These are phyloP conservation scores for Temnothorax unifasciatus DNA, from an alignment of 2,888 invertebrate species.

Conservation along the genomic window DNA sequence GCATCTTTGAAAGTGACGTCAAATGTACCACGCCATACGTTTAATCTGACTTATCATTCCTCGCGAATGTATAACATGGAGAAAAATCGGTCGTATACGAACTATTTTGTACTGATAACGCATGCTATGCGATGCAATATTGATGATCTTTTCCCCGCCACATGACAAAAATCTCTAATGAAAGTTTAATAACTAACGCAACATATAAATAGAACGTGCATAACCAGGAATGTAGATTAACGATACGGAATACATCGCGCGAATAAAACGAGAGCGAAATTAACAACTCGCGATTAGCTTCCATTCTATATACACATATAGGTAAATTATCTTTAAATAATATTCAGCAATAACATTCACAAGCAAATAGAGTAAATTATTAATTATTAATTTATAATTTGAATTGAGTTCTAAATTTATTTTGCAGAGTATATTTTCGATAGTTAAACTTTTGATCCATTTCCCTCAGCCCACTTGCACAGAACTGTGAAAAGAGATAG, in stretches of 20 bases:
- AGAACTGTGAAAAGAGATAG: background rate
- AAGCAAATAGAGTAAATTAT: background rate
- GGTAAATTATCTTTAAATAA: background rate
- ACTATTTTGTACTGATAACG: background rate
- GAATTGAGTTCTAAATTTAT: background rate
- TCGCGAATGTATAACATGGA: background rate
- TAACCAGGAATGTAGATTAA: background rate
- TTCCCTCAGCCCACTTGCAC: background rate
- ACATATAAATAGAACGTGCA: background rate
- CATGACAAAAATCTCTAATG: conserved; percentile 24
- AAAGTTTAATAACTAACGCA: background rate
- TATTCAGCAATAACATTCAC: background rate
- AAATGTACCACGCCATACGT: background rate
- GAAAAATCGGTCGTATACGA: conserved; percentile 5
- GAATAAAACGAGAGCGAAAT: background rate
- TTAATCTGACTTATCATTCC: background rate
- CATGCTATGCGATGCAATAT: background rate
- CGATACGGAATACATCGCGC: background rate
- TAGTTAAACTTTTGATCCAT: background rate
- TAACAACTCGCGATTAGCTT: background rate
- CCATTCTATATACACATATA: background rate
- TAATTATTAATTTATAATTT: background rate
- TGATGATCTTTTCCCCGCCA: background rate
- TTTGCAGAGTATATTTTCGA: background rate
- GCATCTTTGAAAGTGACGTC: background rate